Conservation (phyloP, 2,113 vertebrate genomes). For the Zosterops hypoxanthus region DNA sequence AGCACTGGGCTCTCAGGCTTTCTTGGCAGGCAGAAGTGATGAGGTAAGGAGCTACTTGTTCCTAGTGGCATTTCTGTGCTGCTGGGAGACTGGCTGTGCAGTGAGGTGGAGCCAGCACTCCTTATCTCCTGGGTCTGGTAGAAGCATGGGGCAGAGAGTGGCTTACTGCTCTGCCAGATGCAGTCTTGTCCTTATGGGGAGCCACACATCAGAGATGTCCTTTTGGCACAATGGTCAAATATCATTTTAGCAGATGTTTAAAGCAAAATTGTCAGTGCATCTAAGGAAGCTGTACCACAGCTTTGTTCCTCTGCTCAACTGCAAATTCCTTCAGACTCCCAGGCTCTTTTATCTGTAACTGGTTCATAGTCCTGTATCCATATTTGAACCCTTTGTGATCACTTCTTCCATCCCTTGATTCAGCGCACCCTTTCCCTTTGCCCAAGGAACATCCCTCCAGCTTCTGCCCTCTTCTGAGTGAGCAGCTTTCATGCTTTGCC, state of each 20-base stretch:
- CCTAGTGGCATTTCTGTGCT: slow-evolving; percentile 18
- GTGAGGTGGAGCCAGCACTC: not conserved
- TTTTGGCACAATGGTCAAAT: not conserved
- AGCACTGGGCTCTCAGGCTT: not conserved
- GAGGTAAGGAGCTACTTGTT: slow-evolving; percentile 1
- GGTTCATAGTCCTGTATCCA: not conserved
- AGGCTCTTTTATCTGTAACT: not conserved
- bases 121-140: not conserved
- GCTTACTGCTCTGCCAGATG: not conserved
- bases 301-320: not conserved
- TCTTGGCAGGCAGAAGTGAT: not conserved
- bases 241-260: not conserved
- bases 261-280: not conserved
- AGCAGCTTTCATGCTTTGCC: not conserved
- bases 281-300: not conserved
- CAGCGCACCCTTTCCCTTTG: not conserved
- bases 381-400: not conserved
- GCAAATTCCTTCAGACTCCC: not conserved
- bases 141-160: not conserved
- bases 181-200: not conserved
- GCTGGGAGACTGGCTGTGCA: not conserved
- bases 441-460: not conserved
- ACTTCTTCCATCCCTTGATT: not conserved
- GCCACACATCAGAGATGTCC: not conserved
- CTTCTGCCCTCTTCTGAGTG: not conserved